These are phyloP conservation scores for Brachyrhaphis roseni DNA, from an alignment of 2,797 vertebrate genomes.

Conservation along the genomic window DNA sequence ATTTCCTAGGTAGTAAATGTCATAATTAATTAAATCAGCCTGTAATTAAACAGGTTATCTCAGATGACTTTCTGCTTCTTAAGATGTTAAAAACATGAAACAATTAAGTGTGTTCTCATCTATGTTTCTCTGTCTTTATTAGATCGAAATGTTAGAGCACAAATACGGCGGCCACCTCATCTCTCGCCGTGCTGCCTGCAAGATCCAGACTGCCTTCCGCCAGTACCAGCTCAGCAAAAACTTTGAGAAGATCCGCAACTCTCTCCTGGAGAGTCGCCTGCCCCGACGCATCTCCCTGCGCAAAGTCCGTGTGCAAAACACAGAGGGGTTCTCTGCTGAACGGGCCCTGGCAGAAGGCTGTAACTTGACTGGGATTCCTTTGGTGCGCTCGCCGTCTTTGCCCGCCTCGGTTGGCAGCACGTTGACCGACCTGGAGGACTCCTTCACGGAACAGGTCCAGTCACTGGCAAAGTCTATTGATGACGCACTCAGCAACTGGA, in stretches of 20 bases:
- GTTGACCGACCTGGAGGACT: slow-evolving; percentile 96
- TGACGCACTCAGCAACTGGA: slow-evolving; percentile 98
- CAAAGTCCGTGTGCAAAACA: slow-evolving; percentile 90
- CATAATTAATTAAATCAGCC: too few relatives aligned
- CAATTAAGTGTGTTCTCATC: slow-evolving; percentile 11
- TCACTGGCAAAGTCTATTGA: slow-evolving; percentile 98
- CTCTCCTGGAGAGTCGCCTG: slow-evolving; percentile 94
- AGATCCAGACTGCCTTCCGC: slow-evolving; percentile 98
- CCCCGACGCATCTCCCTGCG: slow-evolving; percentile 95
- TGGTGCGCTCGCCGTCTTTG: slow-evolving; percentile 92
- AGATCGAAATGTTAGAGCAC: slow-evolving; percentile 99
- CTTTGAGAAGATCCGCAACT: slow-evolving; percentile 99
- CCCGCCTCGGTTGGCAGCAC: slow-evolving; percentile 89
- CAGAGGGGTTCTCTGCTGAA: slow-evolving; percentile 90
- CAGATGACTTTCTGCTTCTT: neutral
- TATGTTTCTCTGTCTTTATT: slow-evolving; percentile 52
- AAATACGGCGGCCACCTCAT: slow-evolving; percentile 98
- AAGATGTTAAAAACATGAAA: neutral
- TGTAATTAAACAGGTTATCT: neutral
- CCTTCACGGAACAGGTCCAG: slow-evolving; percentile 97
- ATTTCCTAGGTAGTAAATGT: neutral
- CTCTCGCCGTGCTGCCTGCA: slow-evolving; percentile 95
- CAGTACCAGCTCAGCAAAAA: slow-evolving; percentile 99
- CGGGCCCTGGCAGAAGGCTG: slow-evolving; percentile 93
- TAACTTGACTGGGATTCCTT: slow-evolving; percentile 88